Evolutionary conservation across 2,888 invertebrate species (phyloP), one percentile per base, ranked within the genome.

Genomic region (Sphecodes monilicornis): DNA sequence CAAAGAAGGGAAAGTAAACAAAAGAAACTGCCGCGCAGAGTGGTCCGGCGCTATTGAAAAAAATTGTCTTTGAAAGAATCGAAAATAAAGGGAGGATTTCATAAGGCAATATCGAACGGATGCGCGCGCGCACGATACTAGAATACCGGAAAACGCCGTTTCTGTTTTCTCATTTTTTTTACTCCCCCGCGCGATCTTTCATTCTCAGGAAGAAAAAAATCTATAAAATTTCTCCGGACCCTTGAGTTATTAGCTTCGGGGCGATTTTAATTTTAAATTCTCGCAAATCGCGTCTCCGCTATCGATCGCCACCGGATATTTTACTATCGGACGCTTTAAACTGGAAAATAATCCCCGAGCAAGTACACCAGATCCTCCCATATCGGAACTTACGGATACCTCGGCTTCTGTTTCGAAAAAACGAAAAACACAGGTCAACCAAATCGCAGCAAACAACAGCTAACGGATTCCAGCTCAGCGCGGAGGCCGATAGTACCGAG

Each of bases 201-300:
- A 29, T 60, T 60, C 57, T 11, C 26, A 1, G 1, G 26, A 26
- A 60, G 26, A 60, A 60, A 60, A 26, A 26, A 29, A 26, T 26
- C 57, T 60, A 60, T 29, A 26, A 57, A 60, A 26, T 60, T 60
- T 16, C 57, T 29, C 13, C 13, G 11, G 57, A 26, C 5, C 26
- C 57, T 41, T 70, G 16, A 16, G 41, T 60, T 60, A 60, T 60
- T 60, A 60, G 57, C 57, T 60, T 60, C 57, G 57, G 57, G 57
- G 57, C 57, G 57, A 70, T 46, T 70, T 29, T 46, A 26, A 32
- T 43, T 70, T 43, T 43, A 43, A n/a, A 29, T 70, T 70, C 13
- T 29, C 26, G 69, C 26, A 69, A 36, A 39, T 39, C 57, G 57
- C 57, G 57, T 29, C 57, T 60, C 57, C 57, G 16, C 16, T 60